Percentiles rank a stretch among this genome's conserved stretches.
These are phyloP conservation scores for Pentamera pediparva DNA, from an alignment of 53 echinoderm and acorn worm genomes.

Conservation along the genomic window DNA sequence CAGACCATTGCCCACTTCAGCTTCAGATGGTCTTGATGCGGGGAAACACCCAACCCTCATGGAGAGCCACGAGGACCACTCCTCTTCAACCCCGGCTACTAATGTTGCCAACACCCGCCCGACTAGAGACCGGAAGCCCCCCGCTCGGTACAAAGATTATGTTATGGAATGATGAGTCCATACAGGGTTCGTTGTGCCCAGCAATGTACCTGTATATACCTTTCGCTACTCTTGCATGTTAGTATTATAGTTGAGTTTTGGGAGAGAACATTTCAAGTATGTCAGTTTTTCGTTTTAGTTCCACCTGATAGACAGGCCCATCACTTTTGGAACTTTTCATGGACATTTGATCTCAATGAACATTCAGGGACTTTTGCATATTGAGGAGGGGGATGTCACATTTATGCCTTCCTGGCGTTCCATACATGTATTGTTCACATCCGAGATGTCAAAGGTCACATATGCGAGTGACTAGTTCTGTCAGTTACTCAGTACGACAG, in stretches of 20 bases:
- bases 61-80: background rate
- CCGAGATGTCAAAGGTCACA: too few species aligned
- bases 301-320: background rate
- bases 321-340: too few species aligned
- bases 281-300: background rate
- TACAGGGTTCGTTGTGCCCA: background rate
- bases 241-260: background rate
- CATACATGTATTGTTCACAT: too few species aligned
- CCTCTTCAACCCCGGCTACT: background rate
- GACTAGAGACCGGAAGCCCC: conserved; percentile 11
- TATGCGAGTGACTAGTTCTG: too few species aligned
- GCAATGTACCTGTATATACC: background rate
- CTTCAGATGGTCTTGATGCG: background rate
- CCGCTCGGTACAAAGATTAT: conserved; percentile 3
- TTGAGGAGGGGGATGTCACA: too few species aligned
- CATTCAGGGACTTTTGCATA: too few species aligned
- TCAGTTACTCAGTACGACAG: too few species aligned
- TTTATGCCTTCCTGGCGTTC: too few species aligned
- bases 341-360: too few species aligned
- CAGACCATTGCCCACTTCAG: background rate
- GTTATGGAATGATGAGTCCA: background rate
- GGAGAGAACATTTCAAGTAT: too few species aligned
- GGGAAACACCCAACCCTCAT: conserved; percentile 4
- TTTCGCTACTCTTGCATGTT: background rate
- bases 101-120: background rate